phyloP scores from a whole-genome alignment of 2,797 vertebrate species.

The Nothura maculosa region DNA sequence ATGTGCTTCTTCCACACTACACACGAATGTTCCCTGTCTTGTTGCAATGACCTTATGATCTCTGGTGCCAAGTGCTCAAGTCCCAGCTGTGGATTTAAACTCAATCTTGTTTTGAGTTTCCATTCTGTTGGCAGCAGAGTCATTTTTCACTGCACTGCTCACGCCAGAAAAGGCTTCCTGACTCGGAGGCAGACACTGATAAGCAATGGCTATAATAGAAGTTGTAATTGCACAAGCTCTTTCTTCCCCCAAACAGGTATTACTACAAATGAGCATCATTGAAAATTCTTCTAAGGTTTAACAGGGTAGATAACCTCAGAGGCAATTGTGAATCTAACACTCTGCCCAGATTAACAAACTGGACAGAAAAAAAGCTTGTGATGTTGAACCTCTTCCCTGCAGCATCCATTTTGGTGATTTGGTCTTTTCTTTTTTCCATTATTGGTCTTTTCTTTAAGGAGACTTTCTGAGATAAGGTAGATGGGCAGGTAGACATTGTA shows the following conservation, averaged over 20 bases:
- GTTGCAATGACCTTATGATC: constrained; percentile 68
- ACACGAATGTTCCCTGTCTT: constrained; percentile 65
- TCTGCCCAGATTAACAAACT: constrained; percentile 44
- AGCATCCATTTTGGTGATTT: background rate
- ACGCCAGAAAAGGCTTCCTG: constrained; percentile 51
- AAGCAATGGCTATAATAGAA: constrained; percentile 71
- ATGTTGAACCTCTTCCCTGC: constrained; percentile 43
- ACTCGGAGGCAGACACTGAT: constrained; percentile 46
- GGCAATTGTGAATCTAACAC: constrained; percentile 42
- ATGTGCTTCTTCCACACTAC: constrained; percentile 41
- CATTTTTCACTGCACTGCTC: constrained; percentile 77
- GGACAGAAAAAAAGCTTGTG: background rate
- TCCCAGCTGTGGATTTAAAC: constrained; percentile 79
- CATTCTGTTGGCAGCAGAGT: constrained; percentile 63
- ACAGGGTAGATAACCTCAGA: constrained; percentile 50
- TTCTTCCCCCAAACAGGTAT: constrained; percentile 60
- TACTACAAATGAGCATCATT: constrained; percentile 46
- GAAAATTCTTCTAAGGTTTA: constrained; percentile 66
- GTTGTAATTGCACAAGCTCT: constrained; percentile 72
- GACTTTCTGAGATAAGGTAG: background rate
- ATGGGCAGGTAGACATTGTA: background rate
- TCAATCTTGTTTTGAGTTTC: constrained; percentile 78
- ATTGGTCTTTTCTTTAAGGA: background rate
- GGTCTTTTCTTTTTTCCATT: too few species aligned
- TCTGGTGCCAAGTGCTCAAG: constrained; percentile 70